These are phyloP conservation scores for Chymomyza costata DNA, from an alignment of 1,140 invertebrate genomes.

Conservation along the genomic window DNA sequence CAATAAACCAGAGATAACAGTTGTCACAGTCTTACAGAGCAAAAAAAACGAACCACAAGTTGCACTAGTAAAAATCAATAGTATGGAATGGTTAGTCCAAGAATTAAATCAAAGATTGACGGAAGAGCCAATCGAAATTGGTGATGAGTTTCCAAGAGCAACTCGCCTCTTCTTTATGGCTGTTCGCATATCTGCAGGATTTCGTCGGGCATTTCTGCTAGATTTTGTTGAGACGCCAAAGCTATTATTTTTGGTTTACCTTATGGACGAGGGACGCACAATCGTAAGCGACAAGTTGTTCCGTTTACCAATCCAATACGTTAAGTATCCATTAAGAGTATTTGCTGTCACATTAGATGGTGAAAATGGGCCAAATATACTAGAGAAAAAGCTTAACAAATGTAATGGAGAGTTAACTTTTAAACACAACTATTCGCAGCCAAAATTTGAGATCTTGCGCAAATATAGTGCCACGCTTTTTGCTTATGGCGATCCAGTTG, in stretches of 20 bases:
- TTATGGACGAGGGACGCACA: conserved; percentile 48
- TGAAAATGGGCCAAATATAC: background rate
- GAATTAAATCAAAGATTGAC: too few relatives aligned
- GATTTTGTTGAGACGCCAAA: conserved; percentile 23
- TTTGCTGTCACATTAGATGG: conserved; percentile 27
- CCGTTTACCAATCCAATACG: conserved; percentile 34
- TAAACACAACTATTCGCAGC: too few relatives aligned
- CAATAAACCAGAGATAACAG: conserved; percentile 15
- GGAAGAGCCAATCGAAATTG: too few relatives aligned
- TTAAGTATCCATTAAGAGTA: conserved; percentile 20
- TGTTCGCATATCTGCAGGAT: conserved; percentile 31
- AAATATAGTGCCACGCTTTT: conserved; percentile 7
- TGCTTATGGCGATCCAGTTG: conserved; percentile 4
- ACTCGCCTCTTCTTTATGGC: conserved; percentile 24
- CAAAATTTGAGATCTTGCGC: too few relatives aligned
- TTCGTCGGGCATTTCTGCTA: conserved; percentile 41
- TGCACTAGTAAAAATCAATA: conserved; percentile 35
- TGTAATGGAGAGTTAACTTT: conserved; percentile 15
- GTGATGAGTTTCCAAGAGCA: conserved; percentile 13
- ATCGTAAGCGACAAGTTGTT: conserved; percentile 25
- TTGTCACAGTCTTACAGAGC: conserved; percentile 18
- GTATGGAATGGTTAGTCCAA: conserved; percentile 15
- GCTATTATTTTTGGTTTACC: conserved; percentile 40
- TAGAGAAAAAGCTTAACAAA: background rate
- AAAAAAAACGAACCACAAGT: conserved; percentile 13